Percentiles rank a stretch among this genome's conserved stretches.
These are phyloP conservation scores for Proterorhinus semilunaris DNA, from an alignment of 2,113 vertebrate species.

Conservation along the genomic window DNA sequence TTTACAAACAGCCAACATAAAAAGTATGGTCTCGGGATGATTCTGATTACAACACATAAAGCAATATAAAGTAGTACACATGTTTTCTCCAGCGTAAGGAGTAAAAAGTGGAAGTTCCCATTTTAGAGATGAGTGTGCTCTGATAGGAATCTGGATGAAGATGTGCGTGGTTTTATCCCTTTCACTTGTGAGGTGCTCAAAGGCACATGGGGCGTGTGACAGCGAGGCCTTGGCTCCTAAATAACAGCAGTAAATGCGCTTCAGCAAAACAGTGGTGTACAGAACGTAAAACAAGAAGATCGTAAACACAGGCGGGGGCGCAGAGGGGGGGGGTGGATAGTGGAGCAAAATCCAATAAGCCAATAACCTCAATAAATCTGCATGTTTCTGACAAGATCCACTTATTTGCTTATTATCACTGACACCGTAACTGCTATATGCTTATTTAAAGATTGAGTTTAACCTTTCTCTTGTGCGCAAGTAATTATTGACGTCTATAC, in stretches of 20 bases:
- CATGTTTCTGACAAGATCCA: too few relatives aligned
- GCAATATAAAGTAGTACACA: too few relatives aligned
- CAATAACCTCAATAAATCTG: too few relatives aligned
- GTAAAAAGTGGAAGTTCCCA: conserved; percentile 3
- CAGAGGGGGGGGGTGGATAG: background rate
- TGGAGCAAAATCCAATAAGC: too few relatives aligned
- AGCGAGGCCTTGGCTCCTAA: conserved; percentile 48
- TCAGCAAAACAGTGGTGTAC: conserved; percentile 26
- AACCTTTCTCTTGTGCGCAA: too few relatives aligned
- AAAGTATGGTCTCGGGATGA: too few relatives aligned
- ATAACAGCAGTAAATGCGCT: conserved; percentile 66
- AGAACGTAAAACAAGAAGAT: conserved; percentile 42
- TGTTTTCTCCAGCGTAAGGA: conserved; percentile 6
- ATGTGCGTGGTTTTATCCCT: conserved; percentile 45
- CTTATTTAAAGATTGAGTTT: too few relatives aligned
- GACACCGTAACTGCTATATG: too few relatives aligned
- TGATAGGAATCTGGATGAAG: conserved; percentile 19
- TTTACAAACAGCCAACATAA: too few relatives aligned
- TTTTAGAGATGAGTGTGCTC: conserved; percentile 25
- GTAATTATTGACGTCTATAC: too few relatives aligned
- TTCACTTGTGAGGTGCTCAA: conserved; percentile 2
- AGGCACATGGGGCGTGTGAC: conserved; percentile 23
- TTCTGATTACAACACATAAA: too few relatives aligned
- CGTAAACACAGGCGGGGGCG: conserved; percentile 38
- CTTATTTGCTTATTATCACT: too few relatives aligned